Percentiles rank a stretch among this genome's conserved stretches.
phyloP scores from a whole-genome alignment of 1,140 invertebrate genomes.

The Magallana gigas region DNA sequence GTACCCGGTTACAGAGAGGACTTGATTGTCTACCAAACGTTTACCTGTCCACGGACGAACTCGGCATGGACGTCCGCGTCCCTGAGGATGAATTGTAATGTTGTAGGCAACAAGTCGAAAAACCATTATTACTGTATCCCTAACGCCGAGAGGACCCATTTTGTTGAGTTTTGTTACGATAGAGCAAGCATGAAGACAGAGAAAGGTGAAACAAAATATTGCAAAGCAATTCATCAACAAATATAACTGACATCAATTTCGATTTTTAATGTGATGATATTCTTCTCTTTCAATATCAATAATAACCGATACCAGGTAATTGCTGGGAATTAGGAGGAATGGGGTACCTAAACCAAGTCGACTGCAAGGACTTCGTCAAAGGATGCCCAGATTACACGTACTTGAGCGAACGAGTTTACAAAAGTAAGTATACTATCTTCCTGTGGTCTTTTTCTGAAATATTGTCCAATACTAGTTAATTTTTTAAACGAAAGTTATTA shows the following conservation, averaged over 20 bases:
- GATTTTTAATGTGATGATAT: too few species aligned
- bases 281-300: too few species aligned
- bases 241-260: too few species aligned
- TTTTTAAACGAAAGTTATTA: too few species aligned
- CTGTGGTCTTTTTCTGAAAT: too few species aligned
- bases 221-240: not conserved
- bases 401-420: not conserved
- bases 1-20: not conserved
- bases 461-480: too few species aligned
- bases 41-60: not conserved
- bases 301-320: not conserved
- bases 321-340: not conserved
- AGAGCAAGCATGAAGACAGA: not conserved
- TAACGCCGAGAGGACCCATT: not conserved
- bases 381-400: not conserved
- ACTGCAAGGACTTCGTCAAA: not conserved
- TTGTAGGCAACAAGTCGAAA: not conserved
- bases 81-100: not conserved
- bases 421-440: not conserved
- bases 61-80: not conserved
- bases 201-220: not conserved
- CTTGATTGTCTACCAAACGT: not conserved
- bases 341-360: not conserved
- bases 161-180: not conserved
- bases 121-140: not conserved